phyloP scores from a whole-genome alignment of 2,113 vertebrate species.

The Phycodurus eques region DNA sequence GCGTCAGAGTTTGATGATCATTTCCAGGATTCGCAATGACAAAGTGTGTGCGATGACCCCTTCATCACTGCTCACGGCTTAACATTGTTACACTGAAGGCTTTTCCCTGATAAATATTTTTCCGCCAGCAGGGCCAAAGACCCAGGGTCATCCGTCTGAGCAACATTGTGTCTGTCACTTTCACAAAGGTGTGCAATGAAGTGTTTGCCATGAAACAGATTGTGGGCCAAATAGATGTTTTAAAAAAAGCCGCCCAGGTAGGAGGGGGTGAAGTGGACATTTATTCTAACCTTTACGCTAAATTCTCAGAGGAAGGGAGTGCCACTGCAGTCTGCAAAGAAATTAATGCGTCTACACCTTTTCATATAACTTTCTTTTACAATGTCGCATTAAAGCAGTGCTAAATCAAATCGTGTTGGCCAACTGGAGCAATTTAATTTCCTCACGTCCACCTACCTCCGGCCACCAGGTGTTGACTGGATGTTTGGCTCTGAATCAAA shows the following conservation, averaged over 20 bases:
- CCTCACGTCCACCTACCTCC: not conserved
- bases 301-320: not conserved
- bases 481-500: slow-evolving; percentile 35
- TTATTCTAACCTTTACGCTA: slow-evolving; percentile 3
- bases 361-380: slow-evolving; percentile 8
- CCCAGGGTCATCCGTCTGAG: slow-evolving; percentile 28
- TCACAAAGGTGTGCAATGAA: slow-evolving; percentile 71
- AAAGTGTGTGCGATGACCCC: not conserved
- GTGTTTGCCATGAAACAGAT: slow-evolving; percentile 67
- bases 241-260: slow-evolving; percentile 4
- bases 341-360: not conserved
- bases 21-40: not conserved
- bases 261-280: not conserved
- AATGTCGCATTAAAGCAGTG: not conserved
- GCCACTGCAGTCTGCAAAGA: slow-evolving; percentile 13
- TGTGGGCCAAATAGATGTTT: slow-evolving; percentile 61
- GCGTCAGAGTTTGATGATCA: slow-evolving; percentile 1
- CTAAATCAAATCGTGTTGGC: slow-evolving; percentile 17
- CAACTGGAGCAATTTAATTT: slow-evolving; percentile 15
- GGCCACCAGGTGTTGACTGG: slow-evolving; percentile 32
- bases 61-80: not conserved
- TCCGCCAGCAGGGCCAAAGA: not conserved
- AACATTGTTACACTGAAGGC: slow-evolving; percentile 27
- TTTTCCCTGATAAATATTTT: slow-evolving; percentile 46
- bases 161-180: slow-evolving; percentile 63